Percentiles rank a stretch among this genome's conserved stretches.
Evolutionary conservation across 30 jellyfish, hydroid and myxozoan genomes (phyloP).

Genomic region (Aurelia coerulea): DNA sequence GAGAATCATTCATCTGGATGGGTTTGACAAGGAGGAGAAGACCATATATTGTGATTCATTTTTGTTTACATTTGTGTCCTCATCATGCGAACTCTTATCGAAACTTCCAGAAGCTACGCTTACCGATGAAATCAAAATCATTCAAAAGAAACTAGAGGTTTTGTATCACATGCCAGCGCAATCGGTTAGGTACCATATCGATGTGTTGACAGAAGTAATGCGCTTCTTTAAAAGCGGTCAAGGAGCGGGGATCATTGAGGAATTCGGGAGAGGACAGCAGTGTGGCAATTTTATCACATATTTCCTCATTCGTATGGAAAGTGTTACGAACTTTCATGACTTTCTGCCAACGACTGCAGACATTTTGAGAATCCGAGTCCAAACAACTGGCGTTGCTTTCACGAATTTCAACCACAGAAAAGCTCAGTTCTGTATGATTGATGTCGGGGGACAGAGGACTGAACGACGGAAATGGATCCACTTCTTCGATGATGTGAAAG

Average conservation of each 20-base stretch:
- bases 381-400: conserved; percentile 60
- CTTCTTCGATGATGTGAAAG: conserved; percentile 66
- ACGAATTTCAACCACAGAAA: conserved; percentile 39
- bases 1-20: conserved; percentile 57
- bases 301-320: conserved; percentile 27
- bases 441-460: conserved; percentile 69
- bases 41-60: conserved; percentile 27
- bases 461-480: conserved; percentile 75
- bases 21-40: conserved; percentile 47
- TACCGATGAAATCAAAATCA: neutral
- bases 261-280: conserved; percentile 24
- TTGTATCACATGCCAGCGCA: conserved; percentile 4
- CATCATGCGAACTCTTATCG: conserved; percentile 38
- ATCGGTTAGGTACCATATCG: conserved; percentile 7
- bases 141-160: neutral
- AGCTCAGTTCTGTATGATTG: conserved; percentile 57
- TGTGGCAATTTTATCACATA: conserved; percentile 18
- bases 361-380: conserved; percentile 51
- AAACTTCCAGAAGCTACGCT: conserved; percentile 18
- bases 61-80: conserved; percentile 24
- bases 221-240: conserved; percentile 5
- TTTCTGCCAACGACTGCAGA: conserved; percentile 53
- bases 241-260: conserved; percentile 25
- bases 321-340: neutral
- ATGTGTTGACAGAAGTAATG: neutral